Percentiles rank a stretch among this genome's conserved stretches.
These are phyloP conservation scores for Acrocephalus scirpaceus DNA, from an alignment of 2,797 vertebrate species.

Conservation along the genomic window DNA sequence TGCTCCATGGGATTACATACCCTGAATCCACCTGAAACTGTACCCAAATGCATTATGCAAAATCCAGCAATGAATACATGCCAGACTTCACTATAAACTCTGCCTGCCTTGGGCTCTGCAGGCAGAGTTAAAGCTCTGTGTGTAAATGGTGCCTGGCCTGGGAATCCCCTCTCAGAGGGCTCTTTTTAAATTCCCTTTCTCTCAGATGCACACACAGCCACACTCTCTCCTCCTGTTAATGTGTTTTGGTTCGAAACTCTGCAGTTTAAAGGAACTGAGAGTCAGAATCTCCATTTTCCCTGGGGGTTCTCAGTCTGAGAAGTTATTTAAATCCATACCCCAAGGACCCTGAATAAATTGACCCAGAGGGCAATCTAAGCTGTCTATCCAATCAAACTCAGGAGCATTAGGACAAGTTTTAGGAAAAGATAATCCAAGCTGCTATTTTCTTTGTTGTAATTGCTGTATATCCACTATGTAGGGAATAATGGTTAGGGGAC, in stretches of 20 bases:
- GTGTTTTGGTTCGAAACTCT: background rate
- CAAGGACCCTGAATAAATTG: background rate
- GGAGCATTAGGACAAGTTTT: background rate
- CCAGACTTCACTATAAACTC: background rate
- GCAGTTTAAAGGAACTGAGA: background rate
- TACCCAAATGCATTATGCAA: background rate
- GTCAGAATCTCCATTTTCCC: background rate
- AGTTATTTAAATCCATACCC: background rate
- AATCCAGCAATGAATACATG: background rate
- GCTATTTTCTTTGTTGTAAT: background rate
- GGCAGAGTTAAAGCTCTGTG: background rate
- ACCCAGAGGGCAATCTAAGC: background rate
- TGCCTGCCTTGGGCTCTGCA: background rate
- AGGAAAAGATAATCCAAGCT: background rate
- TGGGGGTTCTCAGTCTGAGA: background rate
- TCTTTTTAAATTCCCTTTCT: background rate
- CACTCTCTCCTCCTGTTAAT: background rate
- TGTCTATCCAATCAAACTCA: background rate
- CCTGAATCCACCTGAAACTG: background rate
- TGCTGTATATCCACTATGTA: background rate
- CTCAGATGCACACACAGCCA: rapidly evolving
- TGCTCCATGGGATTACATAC: background rate
- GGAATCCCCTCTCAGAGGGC: background rate
- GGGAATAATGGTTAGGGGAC: background rate
- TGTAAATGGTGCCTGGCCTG: background rate